Evolutionary conservation across 2,888 invertebrate species (phyloP).

Genomic region (Belgica antarctica): DNA sequence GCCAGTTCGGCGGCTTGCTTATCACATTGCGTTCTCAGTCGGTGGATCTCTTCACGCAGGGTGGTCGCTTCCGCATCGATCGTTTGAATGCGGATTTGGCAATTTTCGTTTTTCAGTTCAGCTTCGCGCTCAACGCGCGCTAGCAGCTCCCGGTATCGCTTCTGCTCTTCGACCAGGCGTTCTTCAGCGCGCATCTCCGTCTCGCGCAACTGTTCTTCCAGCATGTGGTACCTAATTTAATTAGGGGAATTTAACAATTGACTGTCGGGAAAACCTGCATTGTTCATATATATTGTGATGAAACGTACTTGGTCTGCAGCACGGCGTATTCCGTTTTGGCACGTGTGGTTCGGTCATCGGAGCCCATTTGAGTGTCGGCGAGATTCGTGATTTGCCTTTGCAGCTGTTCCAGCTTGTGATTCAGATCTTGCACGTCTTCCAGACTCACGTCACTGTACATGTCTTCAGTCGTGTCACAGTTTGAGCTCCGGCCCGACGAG

Average conservation of each 20-base stretch:
- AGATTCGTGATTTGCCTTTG: conserved; percentile 89
- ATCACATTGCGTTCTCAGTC: conserved; percentile 65
- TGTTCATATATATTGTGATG: too few relatives aligned
- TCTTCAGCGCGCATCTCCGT: conserved; percentile 74
- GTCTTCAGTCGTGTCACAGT: conserved; percentile 89
- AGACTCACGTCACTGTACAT: conserved; percentile 92
- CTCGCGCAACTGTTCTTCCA: conserved; percentile 78
- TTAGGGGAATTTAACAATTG: too few relatives aligned
- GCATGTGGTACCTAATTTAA: too few relatives aligned
- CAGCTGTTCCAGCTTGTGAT: conserved; percentile 87
- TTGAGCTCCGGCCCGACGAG: conserved; percentile 87
- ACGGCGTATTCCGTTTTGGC: conserved; percentile 92
- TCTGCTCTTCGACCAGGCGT: conserved; percentile 76
- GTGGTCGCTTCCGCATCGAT: conserved; percentile 66
- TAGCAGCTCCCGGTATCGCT: conserved; percentile 78
- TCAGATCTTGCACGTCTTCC: conserved; percentile 91
- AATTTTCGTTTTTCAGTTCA: conserved; percentile 72
- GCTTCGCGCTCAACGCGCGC: conserved; percentile 82
- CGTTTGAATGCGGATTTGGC: conserved; percentile 67
- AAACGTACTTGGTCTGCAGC: conserved; percentile 76
- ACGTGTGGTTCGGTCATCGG: conserved; percentile 83
- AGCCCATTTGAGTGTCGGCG: conserved; percentile 81
- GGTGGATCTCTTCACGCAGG: conserved; percentile 63
- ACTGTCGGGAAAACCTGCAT: too few relatives aligned
- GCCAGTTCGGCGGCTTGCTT: conserved; percentile 61